phyloP scores from a whole-genome alignment of 2,888 invertebrate genomes.

The Drosophila nr. medialis region DNA sequence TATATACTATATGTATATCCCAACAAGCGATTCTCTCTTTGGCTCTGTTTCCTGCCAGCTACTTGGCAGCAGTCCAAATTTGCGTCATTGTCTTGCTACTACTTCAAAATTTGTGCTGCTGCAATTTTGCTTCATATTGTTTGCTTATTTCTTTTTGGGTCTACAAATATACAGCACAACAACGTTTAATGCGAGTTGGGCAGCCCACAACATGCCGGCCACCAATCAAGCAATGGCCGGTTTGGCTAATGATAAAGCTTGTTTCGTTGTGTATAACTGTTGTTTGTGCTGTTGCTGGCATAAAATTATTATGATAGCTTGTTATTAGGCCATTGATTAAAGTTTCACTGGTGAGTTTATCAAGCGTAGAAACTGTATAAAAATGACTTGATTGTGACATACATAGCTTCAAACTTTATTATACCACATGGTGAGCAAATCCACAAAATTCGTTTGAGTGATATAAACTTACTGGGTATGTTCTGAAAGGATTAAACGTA shows the following conservation, averaged over 20 bases:
- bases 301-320: conserved; percentile 58
- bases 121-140: conserved; percentile 75
- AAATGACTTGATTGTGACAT: conserved; percentile 41
- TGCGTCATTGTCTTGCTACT: conserved; percentile 42
- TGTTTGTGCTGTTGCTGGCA: conserved; percentile 39
- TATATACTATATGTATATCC: conserved; percentile 6
- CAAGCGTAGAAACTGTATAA: conserved; percentile 34
- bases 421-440: conserved; percentile 5
- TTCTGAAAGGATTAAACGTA: conserved; percentile 1
- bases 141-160: conserved; percentile 64
- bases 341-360: conserved; percentile 61
- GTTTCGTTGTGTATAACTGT: conserved; percentile 53
- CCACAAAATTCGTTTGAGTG: neutral
- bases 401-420: conserved; percentile 32
- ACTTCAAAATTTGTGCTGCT: conserved; percentile 32
- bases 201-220: conserved; percentile 33
- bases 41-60: conserved; percentile 27
- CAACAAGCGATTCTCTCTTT: conserved; percentile 27
- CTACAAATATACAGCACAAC: conserved; percentile 58
- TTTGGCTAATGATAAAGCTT: conserved; percentile 75
- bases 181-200: conserved; percentile 18
- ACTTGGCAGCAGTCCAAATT: conserved; percentile 68
- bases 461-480: conserved; percentile 10
- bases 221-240: conserved; percentile 65
- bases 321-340: conserved; percentile 62